A percentile compares a stretch with the other conserved stretches of the same genome.
These are phyloP conservation scores for Scaptomyza flava DNA, from an alignment of 2,888 invertebrate species.

Conservation along the genomic window DNA sequence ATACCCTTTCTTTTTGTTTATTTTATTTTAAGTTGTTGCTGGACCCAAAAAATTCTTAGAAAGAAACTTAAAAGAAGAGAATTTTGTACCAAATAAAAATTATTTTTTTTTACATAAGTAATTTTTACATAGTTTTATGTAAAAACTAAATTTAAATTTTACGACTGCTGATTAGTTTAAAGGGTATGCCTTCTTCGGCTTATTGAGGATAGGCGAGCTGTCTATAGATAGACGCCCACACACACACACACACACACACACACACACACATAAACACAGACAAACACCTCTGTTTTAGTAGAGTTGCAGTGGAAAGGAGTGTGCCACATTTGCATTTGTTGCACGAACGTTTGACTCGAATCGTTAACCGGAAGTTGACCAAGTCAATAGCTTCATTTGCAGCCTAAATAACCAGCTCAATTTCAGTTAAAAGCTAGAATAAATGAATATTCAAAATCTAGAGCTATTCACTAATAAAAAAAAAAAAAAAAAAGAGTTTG, in stretches of 20 bases:
- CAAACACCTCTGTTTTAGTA: background rate
- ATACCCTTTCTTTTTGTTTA: slow-evolving; percentile 2
- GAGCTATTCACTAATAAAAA: too few species aligned
- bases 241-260: slow-evolving; percentile 1
- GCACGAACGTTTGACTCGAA: slow-evolving; percentile 4
- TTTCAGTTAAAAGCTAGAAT: too few species aligned
- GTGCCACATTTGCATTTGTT: slow-evolving; percentile 7
- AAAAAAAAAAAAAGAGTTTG: too few species aligned
- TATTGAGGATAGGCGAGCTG: background rate
- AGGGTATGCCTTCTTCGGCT: background rate
- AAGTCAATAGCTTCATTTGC: slow-evolving; percentile 1
- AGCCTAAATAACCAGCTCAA: background rate
- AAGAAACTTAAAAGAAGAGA: too few species aligned
- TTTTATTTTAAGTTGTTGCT: too few species aligned
- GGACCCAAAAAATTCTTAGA: too few species aligned
- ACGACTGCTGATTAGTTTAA: background rate
- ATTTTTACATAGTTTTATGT: too few species aligned
- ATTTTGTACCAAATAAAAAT: too few species aligned
- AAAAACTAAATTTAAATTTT: background rate
- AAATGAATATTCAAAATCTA: too few species aligned
- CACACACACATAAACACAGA: background rate
- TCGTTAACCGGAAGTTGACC: slow-evolving; percentile 10
- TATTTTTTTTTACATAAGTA: too few species aligned
- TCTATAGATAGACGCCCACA: background rate
- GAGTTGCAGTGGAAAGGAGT: background rate